Evolutionary conservation across 2,797 vertebrate species (phyloP).

Genomic region (Vespertilio murinus): DNA sequence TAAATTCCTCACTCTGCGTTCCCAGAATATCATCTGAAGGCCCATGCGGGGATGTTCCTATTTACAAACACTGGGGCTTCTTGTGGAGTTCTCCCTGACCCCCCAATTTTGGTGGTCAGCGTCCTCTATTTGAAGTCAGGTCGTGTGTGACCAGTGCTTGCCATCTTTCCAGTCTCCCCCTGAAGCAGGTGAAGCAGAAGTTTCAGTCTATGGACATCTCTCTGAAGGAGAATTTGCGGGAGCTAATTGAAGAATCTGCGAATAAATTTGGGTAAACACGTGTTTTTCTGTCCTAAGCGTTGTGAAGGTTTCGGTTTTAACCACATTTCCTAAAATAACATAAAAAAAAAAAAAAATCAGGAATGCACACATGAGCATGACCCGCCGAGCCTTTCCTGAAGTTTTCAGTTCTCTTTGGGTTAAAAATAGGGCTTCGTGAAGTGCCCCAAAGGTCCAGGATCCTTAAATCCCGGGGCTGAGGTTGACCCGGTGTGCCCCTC

Average conservation of each 20-base stretch:
- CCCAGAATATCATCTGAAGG: rapidly evolving
- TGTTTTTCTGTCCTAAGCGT: neutral
- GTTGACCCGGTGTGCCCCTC: neutral
- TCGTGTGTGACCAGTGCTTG: neutral
- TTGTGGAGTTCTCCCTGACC: neutral
- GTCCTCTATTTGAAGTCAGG: neutral
- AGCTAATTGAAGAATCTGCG: constrained; percentile 98
- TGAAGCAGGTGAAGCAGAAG: constrained; percentile 97
- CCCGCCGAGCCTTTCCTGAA: neutral
- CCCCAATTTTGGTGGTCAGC: no score
- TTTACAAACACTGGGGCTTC: neutral
- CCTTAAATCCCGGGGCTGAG: neutral
- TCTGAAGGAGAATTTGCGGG: constrained; percentile 95
- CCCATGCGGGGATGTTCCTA: neutral
- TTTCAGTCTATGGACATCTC: constrained; percentile 96
- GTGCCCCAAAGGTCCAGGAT: neutral
- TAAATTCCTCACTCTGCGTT: neutral
- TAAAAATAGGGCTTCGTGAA: neutral
- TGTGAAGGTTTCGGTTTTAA: neutral
- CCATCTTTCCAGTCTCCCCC: constrained; percentile 87
- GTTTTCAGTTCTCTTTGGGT: neutral
- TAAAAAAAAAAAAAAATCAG: neutral
- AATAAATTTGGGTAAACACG: constrained; percentile 94
- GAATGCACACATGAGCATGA: neutral
- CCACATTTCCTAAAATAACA: neutral